Conservation (phyloP, 2,113 vertebrate genomes). For the Pluvialis apricaria region DNA sequence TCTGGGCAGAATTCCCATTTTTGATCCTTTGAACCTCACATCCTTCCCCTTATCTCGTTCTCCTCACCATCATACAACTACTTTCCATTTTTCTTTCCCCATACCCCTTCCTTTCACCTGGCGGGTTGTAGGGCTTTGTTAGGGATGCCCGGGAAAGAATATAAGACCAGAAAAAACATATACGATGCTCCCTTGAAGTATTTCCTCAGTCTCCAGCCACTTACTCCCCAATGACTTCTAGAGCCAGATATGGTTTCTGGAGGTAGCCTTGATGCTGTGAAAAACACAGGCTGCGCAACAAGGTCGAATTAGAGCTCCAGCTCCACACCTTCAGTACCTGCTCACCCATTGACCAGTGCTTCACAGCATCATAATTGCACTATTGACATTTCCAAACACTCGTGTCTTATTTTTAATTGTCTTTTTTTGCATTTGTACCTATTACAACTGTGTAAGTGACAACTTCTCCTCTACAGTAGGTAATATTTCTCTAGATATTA, state of each 20-base stretch:
- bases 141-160: not conserved
- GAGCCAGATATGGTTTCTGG: not conserved
- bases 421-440: not conserved
- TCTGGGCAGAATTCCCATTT: not conserved
- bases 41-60: not conserved
- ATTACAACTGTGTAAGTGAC: not conserved
- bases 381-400: not conserved
- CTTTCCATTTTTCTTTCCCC: not conserved
- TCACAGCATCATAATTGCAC: not conserved
- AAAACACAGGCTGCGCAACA: not conserved
- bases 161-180: not conserved
- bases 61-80: not conserved
- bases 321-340: not conserved
- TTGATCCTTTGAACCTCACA: not conserved
- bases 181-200: not conserved
- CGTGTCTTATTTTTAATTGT: not conserved
- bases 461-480: not conserved
- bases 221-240: not conserved
- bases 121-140: not conserved
- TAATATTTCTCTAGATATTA: not conserved
- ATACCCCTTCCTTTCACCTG: not conserved
- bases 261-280: not conserved
- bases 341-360: not conserved
- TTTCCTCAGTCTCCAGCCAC: not conserved
- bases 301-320: not conserved